phyloP scores from a whole-genome alignment of 2,888 invertebrate species.

The Apodemia zela region DNA sequence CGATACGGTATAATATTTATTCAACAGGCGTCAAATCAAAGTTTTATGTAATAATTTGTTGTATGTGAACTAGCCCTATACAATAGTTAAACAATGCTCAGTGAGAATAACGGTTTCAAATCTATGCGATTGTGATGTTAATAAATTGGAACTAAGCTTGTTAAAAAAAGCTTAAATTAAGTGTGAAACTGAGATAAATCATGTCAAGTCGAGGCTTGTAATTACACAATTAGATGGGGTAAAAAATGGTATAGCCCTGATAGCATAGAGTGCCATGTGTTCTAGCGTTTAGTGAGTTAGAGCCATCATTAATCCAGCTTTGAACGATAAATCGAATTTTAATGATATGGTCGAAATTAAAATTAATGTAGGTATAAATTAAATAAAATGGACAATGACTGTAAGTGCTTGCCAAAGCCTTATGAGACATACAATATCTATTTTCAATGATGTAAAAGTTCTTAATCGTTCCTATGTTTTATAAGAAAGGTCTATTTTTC shows the following conservation, averaged over 20 bases:
- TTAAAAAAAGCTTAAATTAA: not conserved
- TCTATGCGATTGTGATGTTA: not conserved
- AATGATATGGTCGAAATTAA: slow-evolving; percentile 60
- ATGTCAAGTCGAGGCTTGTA: slow-evolving; percentile 22
- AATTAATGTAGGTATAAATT: slow-evolving; percentile 62
- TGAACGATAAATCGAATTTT: slow-evolving; percentile 70
- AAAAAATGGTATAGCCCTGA: slow-evolving; percentile 48
- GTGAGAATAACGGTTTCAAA: not conserved
- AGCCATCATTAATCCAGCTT: slow-evolving; percentile 61
- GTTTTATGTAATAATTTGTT: not conserved
- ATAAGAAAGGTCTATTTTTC: slow-evolving; percentile 73
- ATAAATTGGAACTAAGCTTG: not conserved
- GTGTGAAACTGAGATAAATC: not conserved
- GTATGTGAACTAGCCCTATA: not conserved
- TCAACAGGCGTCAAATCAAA: not conserved
- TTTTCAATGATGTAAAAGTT: slow-evolving; percentile 46
- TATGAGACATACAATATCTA: slow-evolving; percentile 40
- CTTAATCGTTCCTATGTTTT: slow-evolving; percentile 72
- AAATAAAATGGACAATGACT: slow-evolving; percentile 44
- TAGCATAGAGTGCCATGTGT: slow-evolving; percentile 75
- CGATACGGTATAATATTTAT: no score
- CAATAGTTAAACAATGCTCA: slow-evolving; percentile 2
- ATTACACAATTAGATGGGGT: slow-evolving; percentile 39
- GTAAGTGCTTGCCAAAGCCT: slow-evolving; percentile 33
- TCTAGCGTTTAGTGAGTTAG: slow-evolving; percentile 68